A percentile compares a stretch with the other conserved stretches of the same genome.
These are phyloP conservation scores for Coelinius sp. DNA, from an alignment of 2,888 invertebrate genomes.

Conservation along the genomic window DNA sequence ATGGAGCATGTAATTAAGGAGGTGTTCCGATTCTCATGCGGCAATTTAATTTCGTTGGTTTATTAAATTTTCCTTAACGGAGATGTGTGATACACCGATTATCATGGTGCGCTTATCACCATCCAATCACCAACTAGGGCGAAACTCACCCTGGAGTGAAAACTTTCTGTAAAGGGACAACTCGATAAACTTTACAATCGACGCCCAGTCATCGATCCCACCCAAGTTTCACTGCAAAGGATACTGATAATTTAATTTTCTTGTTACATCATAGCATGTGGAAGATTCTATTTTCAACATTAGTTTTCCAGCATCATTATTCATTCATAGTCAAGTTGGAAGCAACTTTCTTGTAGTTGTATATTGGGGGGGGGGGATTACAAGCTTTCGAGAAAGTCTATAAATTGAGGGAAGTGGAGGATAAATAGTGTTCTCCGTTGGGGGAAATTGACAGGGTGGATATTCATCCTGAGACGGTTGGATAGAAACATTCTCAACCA, in stretches of 20 bases:
- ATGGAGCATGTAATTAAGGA: background rate
- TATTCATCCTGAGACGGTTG: background rate
- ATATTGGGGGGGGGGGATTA: background rate
- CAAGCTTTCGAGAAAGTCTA: background rate
- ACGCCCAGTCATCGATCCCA: slow-evolving; percentile 5
- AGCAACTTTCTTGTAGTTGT: background rate
- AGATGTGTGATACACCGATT: slow-evolving; percentile 31
- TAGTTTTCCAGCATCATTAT: background rate
- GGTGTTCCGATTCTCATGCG: background rate
- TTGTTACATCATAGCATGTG: background rate
- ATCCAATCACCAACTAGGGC: slow-evolving; percentile 21
- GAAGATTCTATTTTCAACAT: background rate
- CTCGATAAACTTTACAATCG: slow-evolving; percentile 3
- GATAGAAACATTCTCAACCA: background rate
- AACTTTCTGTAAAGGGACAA: slow-evolving; percentile 6
- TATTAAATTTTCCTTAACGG: slow-evolving; percentile 26
- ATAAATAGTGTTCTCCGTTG: background rate
- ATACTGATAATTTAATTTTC: background rate
- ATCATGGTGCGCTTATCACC: slow-evolving; percentile 30
- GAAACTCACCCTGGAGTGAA: background rate
- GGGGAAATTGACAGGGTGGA: background rate
- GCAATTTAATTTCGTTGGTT: slow-evolving; percentile 24
- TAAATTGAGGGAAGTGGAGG: background rate
- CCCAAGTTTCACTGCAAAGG: background rate
- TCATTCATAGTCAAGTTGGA: background rate